These are phyloP conservation scores for Yasuhikotakia modesta DNA, from an alignment of 2,797 vertebrate species.

Conservation along the genomic window DNA sequence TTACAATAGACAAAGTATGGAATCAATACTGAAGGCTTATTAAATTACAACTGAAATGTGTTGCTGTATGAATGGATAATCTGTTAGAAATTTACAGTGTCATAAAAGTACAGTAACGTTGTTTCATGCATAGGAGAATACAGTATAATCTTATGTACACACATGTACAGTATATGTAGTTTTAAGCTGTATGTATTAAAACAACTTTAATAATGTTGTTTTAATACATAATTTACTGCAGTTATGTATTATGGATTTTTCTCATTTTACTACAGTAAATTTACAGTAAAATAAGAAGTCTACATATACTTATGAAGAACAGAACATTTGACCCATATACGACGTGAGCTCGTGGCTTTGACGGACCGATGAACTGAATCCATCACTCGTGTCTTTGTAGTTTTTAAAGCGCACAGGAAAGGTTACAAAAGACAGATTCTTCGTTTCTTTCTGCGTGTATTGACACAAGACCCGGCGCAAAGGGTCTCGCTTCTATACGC, in stretches of 20 bases:
- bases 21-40: background rate
- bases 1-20: background rate
- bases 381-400: background rate
- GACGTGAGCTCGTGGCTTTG: background rate
- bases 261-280: background rate
- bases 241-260: background rate
- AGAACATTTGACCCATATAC: background rate
- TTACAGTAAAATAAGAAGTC: background rate
- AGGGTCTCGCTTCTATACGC: conserved; percentile 64
- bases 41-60: background rate
- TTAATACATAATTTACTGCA: background rate
- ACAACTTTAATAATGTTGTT: background rate
- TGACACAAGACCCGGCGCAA: conserved; percentile 63
- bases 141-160: background rate
- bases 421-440: background rate
- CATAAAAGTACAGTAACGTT: background rate
- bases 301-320: background rate
- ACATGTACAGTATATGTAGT: background rate
- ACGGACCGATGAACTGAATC: background rate
- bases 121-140: background rate
- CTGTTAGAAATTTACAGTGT: background rate
- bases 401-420: background rate
- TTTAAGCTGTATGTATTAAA: background rate
- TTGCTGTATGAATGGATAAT: background rate
- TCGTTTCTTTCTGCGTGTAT: conserved; percentile 51